Evolutionary conservation across 2,113 vertebrate species (phyloP), one percentile per base, ranked within the genome.

Genomic region (Turdus rufiventris): DNA sequence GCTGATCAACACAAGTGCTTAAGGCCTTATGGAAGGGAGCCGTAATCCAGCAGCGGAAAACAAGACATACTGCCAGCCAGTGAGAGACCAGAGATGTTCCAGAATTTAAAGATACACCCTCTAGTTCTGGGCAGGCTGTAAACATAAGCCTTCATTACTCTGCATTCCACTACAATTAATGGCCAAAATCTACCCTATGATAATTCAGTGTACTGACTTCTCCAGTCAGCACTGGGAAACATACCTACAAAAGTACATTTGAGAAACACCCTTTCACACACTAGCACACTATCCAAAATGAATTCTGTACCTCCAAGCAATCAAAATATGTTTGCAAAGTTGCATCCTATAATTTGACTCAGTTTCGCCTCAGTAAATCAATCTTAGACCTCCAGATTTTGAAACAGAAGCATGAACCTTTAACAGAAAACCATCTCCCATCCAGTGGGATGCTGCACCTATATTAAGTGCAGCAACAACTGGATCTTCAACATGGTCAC

Each of bases 1-100:
- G 75, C 40, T 91, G 58, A 94, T 90, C 74, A 94, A 79, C 85
- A 72, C 53, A 57, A 19, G 10, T 24, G 58, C 66, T 92, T 94
- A 77, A 88, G 72, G 70, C 29, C 9, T 53, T 75, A 50, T 7
- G 42, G 71, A 90, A 79, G 0, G 0, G 83, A 93, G 65, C 53
- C 1, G 0, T 67, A 93, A 74, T 12, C 51, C 28, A 88, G 56
- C 17, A 80, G 62, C 9, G 1, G 72, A 81, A 89, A 89, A 48
- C 56, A 80, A 88, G 56, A 79, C n/a, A 43, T 36, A 18, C 18
- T 18, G 47, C 63, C 36, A 93, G 75, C 51, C 63, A 80, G 1
- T 1, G 29, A 73, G 45, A 93, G 33, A 72, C 38, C 48, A 88
- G 85, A 85, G 75, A 83, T 67, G 16, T 58, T 96, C 56, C 88